phyloP scores from a whole-genome alignment of 2,797 vertebrate genomes.

The Cirrhinus mrigala region DNA sequence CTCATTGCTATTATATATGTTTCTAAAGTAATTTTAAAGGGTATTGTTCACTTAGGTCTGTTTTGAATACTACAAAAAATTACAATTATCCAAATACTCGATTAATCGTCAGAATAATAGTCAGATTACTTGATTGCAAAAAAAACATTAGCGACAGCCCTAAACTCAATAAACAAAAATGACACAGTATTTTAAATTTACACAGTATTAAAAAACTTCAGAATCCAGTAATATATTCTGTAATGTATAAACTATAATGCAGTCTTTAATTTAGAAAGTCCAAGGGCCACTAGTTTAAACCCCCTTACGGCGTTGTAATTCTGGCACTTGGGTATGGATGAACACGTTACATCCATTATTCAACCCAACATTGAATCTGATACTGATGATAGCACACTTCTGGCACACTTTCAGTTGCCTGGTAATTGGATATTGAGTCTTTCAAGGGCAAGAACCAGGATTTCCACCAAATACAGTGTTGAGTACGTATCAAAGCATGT shows the following conservation, averaged over 20 bases:
- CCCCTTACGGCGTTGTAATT: conserved; percentile 51
- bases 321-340: conserved; percentile 55
- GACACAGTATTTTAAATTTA: background rate
- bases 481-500: conserved; percentile 17
- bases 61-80: no score
- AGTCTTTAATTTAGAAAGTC: conserved; percentile 46
- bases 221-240: no score
- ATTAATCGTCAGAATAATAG: no score
- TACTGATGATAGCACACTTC: conserved; percentile 56
- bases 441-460: conserved; percentile 32
- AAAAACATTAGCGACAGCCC: no score
- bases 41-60: no score
- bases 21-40: no score
- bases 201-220: background rate
- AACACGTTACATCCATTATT: conserved; percentile 63
- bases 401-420: conserved; percentile 46
- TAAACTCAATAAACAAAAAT: background rate
- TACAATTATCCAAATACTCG: no score
- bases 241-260: conserved; percentile 13
- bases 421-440: conserved; percentile 40
- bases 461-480: conserved; percentile 7
- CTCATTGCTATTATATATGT: no score
- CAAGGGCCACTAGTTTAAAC: conserved; percentile 53
- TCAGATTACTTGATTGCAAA: no score
- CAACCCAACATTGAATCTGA: conserved; percentile 56